A percentile compares a stretch with the other conserved stretches of the same genome.
phyloP scores from a whole-genome alignment of 2,113 vertebrate species.

The Rhinogobius similis region DNA sequence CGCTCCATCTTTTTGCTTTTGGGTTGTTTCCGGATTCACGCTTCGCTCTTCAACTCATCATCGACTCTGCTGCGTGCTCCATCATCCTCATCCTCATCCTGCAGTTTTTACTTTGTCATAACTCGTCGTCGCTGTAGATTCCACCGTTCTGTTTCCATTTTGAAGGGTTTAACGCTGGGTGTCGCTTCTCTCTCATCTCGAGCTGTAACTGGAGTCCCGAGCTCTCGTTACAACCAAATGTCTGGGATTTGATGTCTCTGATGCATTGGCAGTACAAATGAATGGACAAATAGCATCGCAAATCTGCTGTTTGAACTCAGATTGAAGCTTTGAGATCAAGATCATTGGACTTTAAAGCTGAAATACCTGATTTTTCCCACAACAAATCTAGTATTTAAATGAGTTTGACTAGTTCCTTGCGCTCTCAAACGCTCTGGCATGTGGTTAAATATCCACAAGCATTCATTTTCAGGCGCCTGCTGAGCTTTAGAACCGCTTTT shows the following conservation, averaged over 20 bases:
- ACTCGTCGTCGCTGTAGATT: background rate
- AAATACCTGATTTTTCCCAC: no score
- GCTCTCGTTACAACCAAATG: conserved; percentile 24
- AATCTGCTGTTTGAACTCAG: background rate
- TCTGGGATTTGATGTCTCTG: conserved; percentile 14
- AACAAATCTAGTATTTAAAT: no score
- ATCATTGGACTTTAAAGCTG: no score
- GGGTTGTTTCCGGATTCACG: conserved; percentile 11
- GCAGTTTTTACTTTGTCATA: no score
- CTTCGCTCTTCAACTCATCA: conserved; percentile 13
- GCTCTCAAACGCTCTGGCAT: no score
- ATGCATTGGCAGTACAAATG: background rate
- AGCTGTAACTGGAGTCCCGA: conserved; percentile 27
- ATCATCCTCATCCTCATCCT: background rate
- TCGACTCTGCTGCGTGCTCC: no score
- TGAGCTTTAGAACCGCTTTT: no score
- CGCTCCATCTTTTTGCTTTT: conserved; percentile 12
- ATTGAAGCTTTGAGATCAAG: background rate
- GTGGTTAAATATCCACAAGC: no score
- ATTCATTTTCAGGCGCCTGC: no score
- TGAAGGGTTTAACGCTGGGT: conserved; percentile 24
- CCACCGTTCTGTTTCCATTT: conserved; percentile 10
- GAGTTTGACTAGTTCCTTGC: no score
- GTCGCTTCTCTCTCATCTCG: conserved; percentile 11
- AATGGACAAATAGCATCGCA: background rate